A percentile compares a stretch with the other conserved stretches of the same genome.
Conservation (phyloP, 2,113 vertebrate genomes). For the Mus spicilegus region DNA sequence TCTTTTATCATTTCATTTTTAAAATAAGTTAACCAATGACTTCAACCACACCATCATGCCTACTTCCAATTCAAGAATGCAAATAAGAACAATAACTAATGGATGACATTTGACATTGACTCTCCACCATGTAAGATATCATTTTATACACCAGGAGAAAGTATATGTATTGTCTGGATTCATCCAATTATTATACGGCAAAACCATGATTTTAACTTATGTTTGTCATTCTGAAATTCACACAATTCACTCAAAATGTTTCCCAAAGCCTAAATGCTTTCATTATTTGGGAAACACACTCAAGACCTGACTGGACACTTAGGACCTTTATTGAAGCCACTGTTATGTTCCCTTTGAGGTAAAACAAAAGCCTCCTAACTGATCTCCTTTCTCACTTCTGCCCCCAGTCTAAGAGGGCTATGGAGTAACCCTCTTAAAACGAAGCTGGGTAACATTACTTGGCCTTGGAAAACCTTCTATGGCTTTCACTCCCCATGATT, state of each 20-base stretch:
- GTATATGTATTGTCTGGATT: background rate
- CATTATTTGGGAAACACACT: too few species aligned
- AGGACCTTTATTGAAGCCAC: background rate
- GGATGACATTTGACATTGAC: background rate
- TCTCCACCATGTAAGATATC: background rate
- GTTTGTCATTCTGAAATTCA: background rate
- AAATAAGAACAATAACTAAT: background rate
- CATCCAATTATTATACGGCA: background rate
- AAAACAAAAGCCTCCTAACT: background rate
- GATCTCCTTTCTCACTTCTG: background rate
- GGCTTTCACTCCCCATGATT: background rate
- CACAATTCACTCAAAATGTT: slow-evolving; percentile 15
- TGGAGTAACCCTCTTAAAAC: background rate
- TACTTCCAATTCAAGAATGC: background rate
- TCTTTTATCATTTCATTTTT: background rate
- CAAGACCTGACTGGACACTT: background rate
- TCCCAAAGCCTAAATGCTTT: background rate
- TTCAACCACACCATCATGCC: background rate
- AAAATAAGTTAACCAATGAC: background rate
- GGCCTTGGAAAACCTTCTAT: background rate
- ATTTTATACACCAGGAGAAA: background rate
- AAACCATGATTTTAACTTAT: background rate
- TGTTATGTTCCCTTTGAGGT: background rate
- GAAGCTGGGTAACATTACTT: background rate
- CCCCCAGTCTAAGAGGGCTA: background rate